Evolutionary conservation across 2,888 invertebrate species (phyloP), one percentile per base, ranked within the genome.

Genomic region (Cryptosula pallasiana): DNA sequence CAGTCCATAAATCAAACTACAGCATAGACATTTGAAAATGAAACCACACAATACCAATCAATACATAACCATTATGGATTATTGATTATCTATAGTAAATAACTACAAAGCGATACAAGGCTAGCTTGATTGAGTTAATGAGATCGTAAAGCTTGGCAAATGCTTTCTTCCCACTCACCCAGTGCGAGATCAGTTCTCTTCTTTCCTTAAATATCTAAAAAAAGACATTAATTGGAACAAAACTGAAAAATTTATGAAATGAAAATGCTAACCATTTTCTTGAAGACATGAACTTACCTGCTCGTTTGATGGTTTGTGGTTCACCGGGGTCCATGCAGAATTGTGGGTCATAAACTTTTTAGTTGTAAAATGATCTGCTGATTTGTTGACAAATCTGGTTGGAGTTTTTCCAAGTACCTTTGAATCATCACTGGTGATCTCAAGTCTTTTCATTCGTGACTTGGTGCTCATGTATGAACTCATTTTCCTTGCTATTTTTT

Each of bases 1-100:
- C 82, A n/a, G 80, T 81, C 84, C 84, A 84, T 45, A 83, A 72
- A 73, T 84, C 84, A 79, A 83, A 84, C 84, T 84, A 76, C 36
- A 78, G 35, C 27, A 16, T 23, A n/a, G n/a, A n/a, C n/a, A n/a
- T n/a, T n/a, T n/a, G n/a, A n/a, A n/a, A n/a, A n/a, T n/a, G n/a
- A n/a, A n/a, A n/a, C n/a, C n/a, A n/a, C n/a, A n/a, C n/a, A n/a
- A n/a, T n/a, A n/a, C n/a, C n/a, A n/a, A n/a, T n/a, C n/a, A n/a
- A n/a, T n/a, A n/a, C n/a, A n/a, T n/a, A n/a, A n/a, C n/a, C n/a
- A n/a, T n/a, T n/a, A n/a, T n/a, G n/a, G n/a, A n/a, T n/a, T n/a
- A n/a, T n/a, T n/a, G n/a, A n/a, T n/a, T n/a, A n/a, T n/a, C n/a
- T n/a, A n/a, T n/a, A n/a, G n/a, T n/a, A n/a, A n/a, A n/a, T n/a